Evolutionary conservation across 2,888 invertebrate genomes (phyloP).

Genomic region (Drosophila kanekoi): DNA sequence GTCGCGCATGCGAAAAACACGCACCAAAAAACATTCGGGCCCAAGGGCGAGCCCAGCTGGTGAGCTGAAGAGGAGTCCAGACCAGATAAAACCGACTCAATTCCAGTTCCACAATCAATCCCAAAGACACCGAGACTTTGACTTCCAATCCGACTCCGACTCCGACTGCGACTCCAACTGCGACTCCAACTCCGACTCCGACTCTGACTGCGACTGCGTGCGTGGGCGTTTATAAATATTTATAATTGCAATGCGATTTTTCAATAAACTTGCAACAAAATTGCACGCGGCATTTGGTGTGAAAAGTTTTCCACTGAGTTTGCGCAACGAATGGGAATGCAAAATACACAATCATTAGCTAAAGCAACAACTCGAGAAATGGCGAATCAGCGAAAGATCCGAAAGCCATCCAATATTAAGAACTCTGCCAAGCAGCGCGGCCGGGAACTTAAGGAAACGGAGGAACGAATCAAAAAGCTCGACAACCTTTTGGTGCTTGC

Average conservation of each 20-base stretch:
- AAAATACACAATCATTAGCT: slow-evolving; percentile 28
- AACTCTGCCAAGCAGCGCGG: neutral
- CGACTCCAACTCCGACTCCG: slow-evolving; percentile 9
- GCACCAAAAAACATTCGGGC: slow-evolving; percentile 23
- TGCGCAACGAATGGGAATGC: slow-evolving; percentile 4
- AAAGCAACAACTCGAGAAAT: slow-evolving; percentile 29
- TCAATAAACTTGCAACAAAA: slow-evolving; percentile 64
- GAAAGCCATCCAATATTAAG: neutral
- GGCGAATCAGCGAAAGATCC: slow-evolving; percentile 3
- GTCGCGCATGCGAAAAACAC: slow-evolving; percentile 68
- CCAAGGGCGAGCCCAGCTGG: slow-evolving; percentile 12
- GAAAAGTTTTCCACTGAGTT: slow-evolving; percentile 20
- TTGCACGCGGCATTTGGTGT: slow-evolving; percentile 51
- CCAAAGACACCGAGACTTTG: neutral
- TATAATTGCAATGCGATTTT: slow-evolving; percentile 65
- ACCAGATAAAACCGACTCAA: slow-evolving; percentile 16
- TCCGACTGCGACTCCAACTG: neutral
- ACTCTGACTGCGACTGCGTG: slow-evolving; percentile 28
- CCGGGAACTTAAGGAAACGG: neutral
- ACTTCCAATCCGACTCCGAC: slow-evolving; percentile 2
- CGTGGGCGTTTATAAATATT: slow-evolving; percentile 71
- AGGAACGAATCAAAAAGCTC: too few species aligned
- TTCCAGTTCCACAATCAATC: slow-evolving; percentile 26
- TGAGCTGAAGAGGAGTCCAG: slow-evolving; percentile 5
- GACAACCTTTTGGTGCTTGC: neutral